A percentile compares a stretch with the other conserved stretches of the same genome.
These are phyloP conservation scores for Hirtodrosophila duncani DNA, from an alignment of 2,888 invertebrate species.

Conservation along the genomic window DNA sequence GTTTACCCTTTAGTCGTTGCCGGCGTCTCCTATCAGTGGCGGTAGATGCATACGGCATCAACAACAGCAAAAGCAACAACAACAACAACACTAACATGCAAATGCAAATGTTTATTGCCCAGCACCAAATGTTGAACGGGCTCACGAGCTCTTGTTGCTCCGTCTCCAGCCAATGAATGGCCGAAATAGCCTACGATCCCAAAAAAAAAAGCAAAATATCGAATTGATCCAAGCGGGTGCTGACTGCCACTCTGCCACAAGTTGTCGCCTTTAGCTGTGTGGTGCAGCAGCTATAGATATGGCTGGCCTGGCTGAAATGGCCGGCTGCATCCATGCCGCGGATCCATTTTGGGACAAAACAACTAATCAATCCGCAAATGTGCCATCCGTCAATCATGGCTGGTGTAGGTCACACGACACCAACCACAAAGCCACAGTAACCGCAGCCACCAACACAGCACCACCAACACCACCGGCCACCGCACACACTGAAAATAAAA, in stretches of 20 bases:
- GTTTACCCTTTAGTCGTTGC: conserved; percentile 34
- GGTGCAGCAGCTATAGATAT: background rate
- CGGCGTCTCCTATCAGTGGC: conserved; percentile 65
- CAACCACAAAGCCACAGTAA: conserved; percentile 28
- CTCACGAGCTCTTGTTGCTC: conserved; percentile 28
- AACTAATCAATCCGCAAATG: conserved; percentile 73
- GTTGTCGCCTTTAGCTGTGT: conserved; percentile 32
- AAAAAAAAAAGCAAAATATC: too few species aligned
- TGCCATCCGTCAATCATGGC: conserved; percentile 71
- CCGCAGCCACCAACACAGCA: conserved; percentile 10
- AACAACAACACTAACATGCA: conserved; percentile 44
- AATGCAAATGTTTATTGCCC: conserved; percentile 68
- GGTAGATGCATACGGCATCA: conserved; percentile 74
- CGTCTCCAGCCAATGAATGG: too few species aligned
- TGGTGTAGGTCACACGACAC: conserved; percentile 71
- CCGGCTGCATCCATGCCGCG: conserved; percentile 28
- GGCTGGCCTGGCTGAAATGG: background rate
- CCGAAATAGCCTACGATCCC: too few species aligned
- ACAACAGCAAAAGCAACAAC: conserved; percentile 16
- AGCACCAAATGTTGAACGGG: conserved; percentile 46
- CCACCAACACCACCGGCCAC: too few species aligned
- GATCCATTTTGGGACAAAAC: conserved; percentile 71
- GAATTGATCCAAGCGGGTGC: conserved; percentile 52
- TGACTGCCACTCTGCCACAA: conserved; percentile 51
- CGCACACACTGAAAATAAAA: too few species aligned